Evolutionary conservation across 2,888 invertebrate genomes (phyloP).

Genomic region (Epistrophe grossulariae): DNA sequence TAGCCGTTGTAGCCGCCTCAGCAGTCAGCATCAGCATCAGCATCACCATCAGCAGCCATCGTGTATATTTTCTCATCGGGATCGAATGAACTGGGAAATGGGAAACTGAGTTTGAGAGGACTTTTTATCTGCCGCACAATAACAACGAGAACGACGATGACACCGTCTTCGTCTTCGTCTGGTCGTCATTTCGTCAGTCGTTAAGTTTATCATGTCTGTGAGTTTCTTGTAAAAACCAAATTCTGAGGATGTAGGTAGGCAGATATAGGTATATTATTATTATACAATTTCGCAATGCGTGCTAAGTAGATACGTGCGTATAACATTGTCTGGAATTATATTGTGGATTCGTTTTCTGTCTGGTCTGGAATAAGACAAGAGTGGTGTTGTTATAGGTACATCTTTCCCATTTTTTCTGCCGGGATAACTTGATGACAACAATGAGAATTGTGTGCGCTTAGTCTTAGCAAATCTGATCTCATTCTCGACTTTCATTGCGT

Average conservation of each 20-base stretch:
- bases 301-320: slow-evolving; percentile 65
- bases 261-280: slow-evolving; percentile 41
- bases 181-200: slow-evolving; percentile 6
- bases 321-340: slow-evolving; percentile 42
- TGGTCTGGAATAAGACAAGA: slow-evolving; percentile 11
- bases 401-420: slow-evolving; percentile 24
- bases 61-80: slow-evolving; percentile 49
- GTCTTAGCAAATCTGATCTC: slow-evolving; percentile 59
- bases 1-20: slow-evolving; percentile 20
- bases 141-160: slow-evolving; percentile 7
- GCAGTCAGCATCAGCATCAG: not conserved
- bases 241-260: slow-evolving; percentile 3
- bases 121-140: slow-evolving; percentile 19
- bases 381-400: not conserved
- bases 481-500: slow-evolving; percentile 53
- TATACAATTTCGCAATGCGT: slow-evolving; percentile 62
- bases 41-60: not conserved
- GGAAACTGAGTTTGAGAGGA: slow-evolving; percentile 68
- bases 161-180: slow-evolving; percentile 16
- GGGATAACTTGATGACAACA: slow-evolving; percentile 40
- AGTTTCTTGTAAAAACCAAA: slow-evolving; percentile 23
- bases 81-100: slow-evolving; percentile 63
- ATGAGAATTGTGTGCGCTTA: slow-evolving; percentile 31
- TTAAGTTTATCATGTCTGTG: slow-evolving; percentile 38
- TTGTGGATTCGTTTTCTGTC: slow-evolving; percentile 50